A percentile compares a stretch with the other conserved stretches of the same genome.
Conservation (phyloP, 2,888 invertebrate genomes). For the Synanthedon vespiformis region DNA sequence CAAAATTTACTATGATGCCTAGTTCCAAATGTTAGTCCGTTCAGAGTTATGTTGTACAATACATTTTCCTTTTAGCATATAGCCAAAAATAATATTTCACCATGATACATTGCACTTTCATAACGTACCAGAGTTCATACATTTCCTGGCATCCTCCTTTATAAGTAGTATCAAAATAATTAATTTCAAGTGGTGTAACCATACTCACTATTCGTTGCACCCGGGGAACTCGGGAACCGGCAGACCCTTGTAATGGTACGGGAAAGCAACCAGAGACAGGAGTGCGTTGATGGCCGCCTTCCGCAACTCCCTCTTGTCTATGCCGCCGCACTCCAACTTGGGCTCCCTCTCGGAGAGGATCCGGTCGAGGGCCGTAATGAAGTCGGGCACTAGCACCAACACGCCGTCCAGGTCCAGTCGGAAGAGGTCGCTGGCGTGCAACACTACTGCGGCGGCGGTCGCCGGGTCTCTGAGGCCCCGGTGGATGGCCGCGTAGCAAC, state of each 20-base stretch:
- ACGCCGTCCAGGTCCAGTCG: slow-evolving; percentile 92
- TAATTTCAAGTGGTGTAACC: not conserved
- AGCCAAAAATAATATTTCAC: no score
- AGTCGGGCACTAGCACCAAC: slow-evolving; percentile 89
- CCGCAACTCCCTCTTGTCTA: slow-evolving; percentile 83
- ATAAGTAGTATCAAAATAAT: not conserved
- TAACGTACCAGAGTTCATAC: not conserved
- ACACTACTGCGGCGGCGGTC: slow-evolving; percentile 86
- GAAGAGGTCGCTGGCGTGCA: slow-evolving; percentile 89
- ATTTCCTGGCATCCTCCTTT: no score
- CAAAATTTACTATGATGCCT: no score
- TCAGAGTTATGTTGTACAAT: no score
- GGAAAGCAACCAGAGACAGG: slow-evolving; percentile 90
- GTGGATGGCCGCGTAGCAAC: slow-evolving; percentile 92
- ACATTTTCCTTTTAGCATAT: no score
- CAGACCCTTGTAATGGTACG: slow-evolving; percentile 89
- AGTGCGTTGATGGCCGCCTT: slow-evolving; percentile 93
- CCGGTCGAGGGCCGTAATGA: slow-evolving; percentile 90
- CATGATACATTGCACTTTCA: no score
- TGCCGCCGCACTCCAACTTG: slow-evolving; percentile 76
- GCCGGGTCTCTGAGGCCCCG: slow-evolving; percentile 83
- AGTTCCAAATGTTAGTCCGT: no score
- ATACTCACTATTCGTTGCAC: slow-evolving; percentile 61
- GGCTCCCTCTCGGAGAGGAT: slow-evolving; percentile 88
- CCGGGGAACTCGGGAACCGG: slow-evolving; percentile 78